Conservation (phyloP, 2,797 vertebrate species). For the Lates japonicus region DNA sequence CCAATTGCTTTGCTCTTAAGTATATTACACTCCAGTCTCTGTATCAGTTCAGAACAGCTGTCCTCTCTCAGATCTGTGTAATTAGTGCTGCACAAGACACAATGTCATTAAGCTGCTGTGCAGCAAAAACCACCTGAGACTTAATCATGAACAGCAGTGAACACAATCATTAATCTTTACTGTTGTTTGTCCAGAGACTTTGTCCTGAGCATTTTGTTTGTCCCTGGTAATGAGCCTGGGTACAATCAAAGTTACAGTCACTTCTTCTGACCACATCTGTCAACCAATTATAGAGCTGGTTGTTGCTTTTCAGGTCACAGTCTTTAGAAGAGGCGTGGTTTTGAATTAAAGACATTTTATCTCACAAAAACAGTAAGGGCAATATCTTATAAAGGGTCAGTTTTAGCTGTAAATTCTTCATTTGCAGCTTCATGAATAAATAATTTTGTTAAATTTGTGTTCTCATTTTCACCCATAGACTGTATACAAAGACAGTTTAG, state of each 20-base stretch:
- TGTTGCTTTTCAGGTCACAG: not conserved
- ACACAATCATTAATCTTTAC: not conserved
- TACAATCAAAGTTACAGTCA: not conserved
- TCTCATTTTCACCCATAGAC: not conserved
- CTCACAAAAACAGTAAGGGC: not conserved
- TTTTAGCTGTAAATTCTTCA: not conserved
- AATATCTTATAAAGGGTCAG: not conserved
- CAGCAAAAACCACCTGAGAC: slow-evolving; percentile 7
- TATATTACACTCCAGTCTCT: not conserved
- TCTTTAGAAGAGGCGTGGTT: not conserved
- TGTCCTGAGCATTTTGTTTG: not conserved
- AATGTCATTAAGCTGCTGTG: not conserved
- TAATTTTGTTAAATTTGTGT: not conserved
- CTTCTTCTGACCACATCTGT: not conserved
- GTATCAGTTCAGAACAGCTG: not conserved
- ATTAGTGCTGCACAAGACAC: not conserved
- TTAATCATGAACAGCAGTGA: not conserved
- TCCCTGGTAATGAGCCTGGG: not conserved
- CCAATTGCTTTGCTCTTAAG: not conserved
- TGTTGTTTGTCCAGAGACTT: not conserved
- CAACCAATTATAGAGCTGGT: not conserved
- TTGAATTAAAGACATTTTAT: not conserved
- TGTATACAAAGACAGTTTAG: not conserved
- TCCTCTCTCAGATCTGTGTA: not conserved
- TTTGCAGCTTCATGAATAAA: not conserved